Evolutionary conservation across 2,888 invertebrate species (phyloP).

Genomic region (Serripes groenlandicus): DNA sequence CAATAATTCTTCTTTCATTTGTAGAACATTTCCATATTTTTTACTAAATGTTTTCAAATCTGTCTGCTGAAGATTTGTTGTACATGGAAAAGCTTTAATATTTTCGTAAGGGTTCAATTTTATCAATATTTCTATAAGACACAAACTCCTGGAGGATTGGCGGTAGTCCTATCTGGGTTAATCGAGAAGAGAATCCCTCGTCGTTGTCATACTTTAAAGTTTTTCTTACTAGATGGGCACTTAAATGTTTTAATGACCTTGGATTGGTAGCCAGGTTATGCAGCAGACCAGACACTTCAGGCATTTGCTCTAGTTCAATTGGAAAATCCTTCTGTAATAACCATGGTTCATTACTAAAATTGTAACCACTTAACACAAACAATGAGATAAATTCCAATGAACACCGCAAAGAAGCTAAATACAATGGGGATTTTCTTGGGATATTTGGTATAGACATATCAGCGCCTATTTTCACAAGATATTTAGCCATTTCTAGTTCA

Average conservation of each 20-base stretch:
- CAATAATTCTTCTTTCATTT: no score
- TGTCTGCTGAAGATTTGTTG: no score
- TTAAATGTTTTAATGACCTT: conserved; percentile 60
- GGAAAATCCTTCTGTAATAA: conserved; percentile 67
- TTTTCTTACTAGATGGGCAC: conserved; percentile 65
- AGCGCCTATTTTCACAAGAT: conserved; percentile 75
- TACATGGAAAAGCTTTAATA: no score
- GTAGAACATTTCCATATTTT: no score
- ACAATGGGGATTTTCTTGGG: conserved; percentile 74
- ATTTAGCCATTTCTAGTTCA: conserved; percentile 74
- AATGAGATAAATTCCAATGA: conserved; percentile 70
- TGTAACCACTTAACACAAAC: conserved; percentile 76
- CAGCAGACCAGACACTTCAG: conserved; percentile 63
- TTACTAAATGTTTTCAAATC: no score
- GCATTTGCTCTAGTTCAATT: conserved; percentile 56
- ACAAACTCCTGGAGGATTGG: conserved; percentile 13
- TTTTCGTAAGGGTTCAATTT: no score
- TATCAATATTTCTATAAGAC: not conserved
- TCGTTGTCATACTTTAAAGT: not conserved
- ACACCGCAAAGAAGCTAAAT: conserved; percentile 74
- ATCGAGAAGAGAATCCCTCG: not conserved
- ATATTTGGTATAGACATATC: conserved; percentile 73
- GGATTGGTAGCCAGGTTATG: conserved; percentile 64
- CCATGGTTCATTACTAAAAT: conserved; percentile 75
- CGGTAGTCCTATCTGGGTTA: conserved; percentile 15